These are phyloP conservation scores for Orbicella faveolata DNA, from an alignment of 64 coral and sea anemone genomes.

Conservation along the genomic window DNA sequence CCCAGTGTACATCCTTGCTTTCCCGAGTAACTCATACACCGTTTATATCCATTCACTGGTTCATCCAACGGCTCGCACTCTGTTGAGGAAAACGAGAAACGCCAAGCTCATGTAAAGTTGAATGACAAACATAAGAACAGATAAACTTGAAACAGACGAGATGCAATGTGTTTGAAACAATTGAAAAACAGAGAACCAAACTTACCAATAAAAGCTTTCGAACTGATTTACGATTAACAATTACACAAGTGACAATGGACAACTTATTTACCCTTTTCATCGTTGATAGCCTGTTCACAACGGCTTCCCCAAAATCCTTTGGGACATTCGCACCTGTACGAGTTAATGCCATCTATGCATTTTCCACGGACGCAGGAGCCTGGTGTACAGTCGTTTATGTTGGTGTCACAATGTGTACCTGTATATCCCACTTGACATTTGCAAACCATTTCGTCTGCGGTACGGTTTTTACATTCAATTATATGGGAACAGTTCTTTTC, in stretches of 20 bases:
- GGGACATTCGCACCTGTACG: not conserved
- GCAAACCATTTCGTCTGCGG: not conserved
- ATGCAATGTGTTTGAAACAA: too few species aligned
- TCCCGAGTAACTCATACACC: not conserved
- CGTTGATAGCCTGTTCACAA: not conserved
- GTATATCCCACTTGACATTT: not conserved
- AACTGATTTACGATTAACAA: not conserved
- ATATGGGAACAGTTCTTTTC: slow-evolving; percentile 7
- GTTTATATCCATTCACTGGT: not conserved
- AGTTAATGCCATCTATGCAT: not conserved
- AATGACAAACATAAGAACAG: too few species aligned
- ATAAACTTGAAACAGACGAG: too few species aligned
- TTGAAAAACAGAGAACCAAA: too few species aligned
- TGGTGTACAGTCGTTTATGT: not conserved
- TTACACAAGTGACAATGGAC: not conserved
- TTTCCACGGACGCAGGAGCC: not conserved
- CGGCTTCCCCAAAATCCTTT: not conserved
- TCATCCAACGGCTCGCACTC: not conserved
- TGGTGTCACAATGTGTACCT: not conserved
- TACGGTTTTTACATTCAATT: not conserved
- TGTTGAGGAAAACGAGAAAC: not conserved
- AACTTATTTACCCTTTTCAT: not conserved
- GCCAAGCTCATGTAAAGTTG: not conserved
- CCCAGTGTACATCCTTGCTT: not conserved
- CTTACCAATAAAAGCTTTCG: not conserved